A percentile compares a stretch with the other conserved stretches of the same genome.
phyloP scores from a whole-genome alignment of 2,888 invertebrate genomes.

The Baronia brevicornis region DNA sequence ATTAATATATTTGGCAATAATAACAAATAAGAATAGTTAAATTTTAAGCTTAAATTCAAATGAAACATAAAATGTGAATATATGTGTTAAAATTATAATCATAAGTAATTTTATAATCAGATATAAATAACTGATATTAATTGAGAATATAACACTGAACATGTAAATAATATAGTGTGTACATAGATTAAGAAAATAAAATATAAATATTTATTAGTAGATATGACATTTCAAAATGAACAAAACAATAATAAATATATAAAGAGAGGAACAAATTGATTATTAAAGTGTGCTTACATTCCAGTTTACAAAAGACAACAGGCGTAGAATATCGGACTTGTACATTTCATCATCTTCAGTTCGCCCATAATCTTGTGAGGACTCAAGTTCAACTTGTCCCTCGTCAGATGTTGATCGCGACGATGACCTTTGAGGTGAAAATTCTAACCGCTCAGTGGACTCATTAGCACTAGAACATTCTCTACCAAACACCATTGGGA shows the following conservation, averaged over 20 bases:
- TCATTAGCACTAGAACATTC: conserved; percentile 28
- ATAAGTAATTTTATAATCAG: too few species aligned
- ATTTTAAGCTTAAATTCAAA: neutral
- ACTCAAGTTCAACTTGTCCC: conserved; percentile 31
- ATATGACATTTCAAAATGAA: conserved; percentile 4
- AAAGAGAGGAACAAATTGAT: conserved; percentile 13
- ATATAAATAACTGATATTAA: too few species aligned
- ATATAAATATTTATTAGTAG: too few species aligned
- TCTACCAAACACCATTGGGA: conserved; percentile 65
- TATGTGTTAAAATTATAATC: too few species aligned
- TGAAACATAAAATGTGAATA: neutral
- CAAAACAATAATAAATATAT: neutral
- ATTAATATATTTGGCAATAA: too few species aligned
- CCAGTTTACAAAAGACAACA: conserved; percentile 85
- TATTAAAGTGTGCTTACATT: conserved; percentile 70
- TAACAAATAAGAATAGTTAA: neutral
- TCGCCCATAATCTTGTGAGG: conserved; percentile 40
- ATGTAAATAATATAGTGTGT: too few species aligned
- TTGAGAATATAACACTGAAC: too few species aligned
- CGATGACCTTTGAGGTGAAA: conserved; percentile 19
- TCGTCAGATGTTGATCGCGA: conserved; percentile 28
- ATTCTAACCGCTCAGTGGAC: conserved; percentile 16
- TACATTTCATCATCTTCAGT: conserved; percentile 60
- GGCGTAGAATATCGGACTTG: conserved; percentile 76
- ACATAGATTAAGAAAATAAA: too few species aligned